Evolutionary conservation across 2,797 vertebrate genomes (phyloP).

Genomic region (Premnoplex brunnescens): DNA sequence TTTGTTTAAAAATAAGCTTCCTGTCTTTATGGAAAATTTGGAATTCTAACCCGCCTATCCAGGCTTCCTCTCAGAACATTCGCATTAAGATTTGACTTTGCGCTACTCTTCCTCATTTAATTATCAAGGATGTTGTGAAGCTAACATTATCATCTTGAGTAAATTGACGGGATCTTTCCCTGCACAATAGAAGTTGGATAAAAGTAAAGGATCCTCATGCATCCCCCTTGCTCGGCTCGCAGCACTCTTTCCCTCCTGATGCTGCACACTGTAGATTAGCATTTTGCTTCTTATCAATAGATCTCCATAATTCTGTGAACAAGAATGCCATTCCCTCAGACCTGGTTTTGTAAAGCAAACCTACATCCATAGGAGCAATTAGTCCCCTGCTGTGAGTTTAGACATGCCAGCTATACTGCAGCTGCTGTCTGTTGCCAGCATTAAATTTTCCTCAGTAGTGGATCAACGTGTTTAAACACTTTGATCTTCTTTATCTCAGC

Average conservation of each 20-base stretch:
- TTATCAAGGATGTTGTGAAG: not conserved
- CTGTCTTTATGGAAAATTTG: not conserved
- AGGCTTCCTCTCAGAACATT: not conserved
- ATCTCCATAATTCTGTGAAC: not conserved
- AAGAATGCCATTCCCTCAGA: not conserved
- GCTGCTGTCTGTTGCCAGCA: conserved; percentile 61
- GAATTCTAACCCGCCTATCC: not conserved
- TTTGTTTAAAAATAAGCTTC: not conserved
- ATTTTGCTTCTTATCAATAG: not conserved
- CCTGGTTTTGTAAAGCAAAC: conserved; percentile 48
- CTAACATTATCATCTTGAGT: not conserved
- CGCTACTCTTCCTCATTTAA: not conserved
- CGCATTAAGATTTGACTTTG: not conserved
- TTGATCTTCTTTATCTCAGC: conserved; percentile 73
- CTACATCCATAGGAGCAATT: conserved; percentile 69
- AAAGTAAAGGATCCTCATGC: not conserved
- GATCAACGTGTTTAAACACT: conserved; percentile 71
- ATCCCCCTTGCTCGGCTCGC: not conserved
- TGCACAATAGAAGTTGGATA: not conserved
- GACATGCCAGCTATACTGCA: conserved; percentile 42
- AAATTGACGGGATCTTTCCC: not conserved
- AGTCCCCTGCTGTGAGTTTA: conserved; percentile 64
- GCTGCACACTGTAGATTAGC: not conserved
- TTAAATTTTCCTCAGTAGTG: conserved; percentile 66
- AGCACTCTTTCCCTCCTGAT: not conserved